Evolutionary conservation across 2,113 vertebrate genomes (phyloP), one percentile per base, ranked within the genome.

Genomic region (Clarias macrocephalus): DNA sequence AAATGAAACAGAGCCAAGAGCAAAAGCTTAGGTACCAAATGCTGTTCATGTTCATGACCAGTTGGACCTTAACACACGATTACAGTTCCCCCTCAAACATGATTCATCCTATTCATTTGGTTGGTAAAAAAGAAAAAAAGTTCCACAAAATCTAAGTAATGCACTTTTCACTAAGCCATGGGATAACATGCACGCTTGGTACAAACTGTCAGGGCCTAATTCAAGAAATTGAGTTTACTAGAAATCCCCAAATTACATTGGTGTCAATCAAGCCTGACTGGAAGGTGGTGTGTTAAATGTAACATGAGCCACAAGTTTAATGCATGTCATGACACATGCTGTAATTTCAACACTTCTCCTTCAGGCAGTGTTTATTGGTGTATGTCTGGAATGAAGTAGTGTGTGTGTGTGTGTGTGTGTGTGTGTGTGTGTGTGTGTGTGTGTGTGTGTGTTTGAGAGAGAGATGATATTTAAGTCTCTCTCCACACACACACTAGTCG

Each of bases 1-100:
- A 83, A 60, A 73, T 85, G 87, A 88, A 87, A 84, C 37, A 25
- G 52, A n/a, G 30, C 18, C 70, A 70, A 48, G 33, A 75, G 75
- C 86, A 75, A 85, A 48, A 68, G 60, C 66, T 76, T 80, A 28
- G 70, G 72, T 70, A 88, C 82, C 85, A 87, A 82, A 88, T 73
- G 65, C 68, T n/a, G 33, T 89, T 48, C 76, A 68, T 72, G 60
- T 63, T 77, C 86, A 77, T 30, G 52, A 79, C 75, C 52, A 16
- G 23, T 28, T 76, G 15, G 21, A 75, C 42, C 25, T 13, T 21
- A 48, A 25, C 37, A 48, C 72, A n/a, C 21, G 21, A 1, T 52
- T 54, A n/a, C 6, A 8, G 33, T 73, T 75, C 19, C 5, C 37
- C 8, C 30, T 23, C 5, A 70, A 33, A 70, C 66, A 19, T 1